phyloP scores from a whole-genome alignment of 2,888 invertebrate genomes.

The Heliothis peltigera region DNA sequence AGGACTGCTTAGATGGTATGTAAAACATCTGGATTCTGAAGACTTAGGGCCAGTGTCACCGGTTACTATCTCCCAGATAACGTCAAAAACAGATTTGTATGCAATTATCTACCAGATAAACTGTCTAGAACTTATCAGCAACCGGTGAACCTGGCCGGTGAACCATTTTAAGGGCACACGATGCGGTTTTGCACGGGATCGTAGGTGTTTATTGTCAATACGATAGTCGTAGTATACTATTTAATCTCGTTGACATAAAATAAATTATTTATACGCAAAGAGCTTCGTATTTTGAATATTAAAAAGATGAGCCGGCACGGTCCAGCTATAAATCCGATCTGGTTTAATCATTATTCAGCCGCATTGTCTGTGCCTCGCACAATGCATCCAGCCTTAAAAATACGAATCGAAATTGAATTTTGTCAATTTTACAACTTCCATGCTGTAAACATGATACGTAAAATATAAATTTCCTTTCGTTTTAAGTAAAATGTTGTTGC shows the following conservation, averaged over 20 bases:
- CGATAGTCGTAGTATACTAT: too few species aligned
- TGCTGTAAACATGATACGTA: not conserved
- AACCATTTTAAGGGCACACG: too few species aligned
- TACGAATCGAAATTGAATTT: conserved; percentile 36
- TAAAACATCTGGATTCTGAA: too few species aligned
- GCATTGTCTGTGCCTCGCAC: conserved; percentile 37
- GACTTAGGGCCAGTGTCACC: too few species aligned
- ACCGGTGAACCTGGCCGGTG: too few species aligned
- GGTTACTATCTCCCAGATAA: too few species aligned
- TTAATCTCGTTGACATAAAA: conserved; percentile 3
- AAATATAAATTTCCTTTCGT: conserved; percentile 8
- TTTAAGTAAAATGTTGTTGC: not conserved
- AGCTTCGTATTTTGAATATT: conserved; percentile 37
- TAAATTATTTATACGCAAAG: conserved; percentile 24
- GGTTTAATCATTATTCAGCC: conserved; percentile 53
- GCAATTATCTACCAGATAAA: too few species aligned
- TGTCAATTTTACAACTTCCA: conserved; percentile 26
- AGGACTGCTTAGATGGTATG: too few species aligned
- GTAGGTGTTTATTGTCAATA: too few species aligned
- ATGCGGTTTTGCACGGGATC: too few species aligned
- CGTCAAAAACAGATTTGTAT: too few species aligned
- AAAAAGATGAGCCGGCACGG: conserved; percentile 46
- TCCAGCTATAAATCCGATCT: conserved; percentile 49
- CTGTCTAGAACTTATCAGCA: too few species aligned
- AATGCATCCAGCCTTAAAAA: conserved; percentile 48